Conservation (phyloP, 2,113 vertebrate genomes). For the Todiramphus chloris region DNA sequence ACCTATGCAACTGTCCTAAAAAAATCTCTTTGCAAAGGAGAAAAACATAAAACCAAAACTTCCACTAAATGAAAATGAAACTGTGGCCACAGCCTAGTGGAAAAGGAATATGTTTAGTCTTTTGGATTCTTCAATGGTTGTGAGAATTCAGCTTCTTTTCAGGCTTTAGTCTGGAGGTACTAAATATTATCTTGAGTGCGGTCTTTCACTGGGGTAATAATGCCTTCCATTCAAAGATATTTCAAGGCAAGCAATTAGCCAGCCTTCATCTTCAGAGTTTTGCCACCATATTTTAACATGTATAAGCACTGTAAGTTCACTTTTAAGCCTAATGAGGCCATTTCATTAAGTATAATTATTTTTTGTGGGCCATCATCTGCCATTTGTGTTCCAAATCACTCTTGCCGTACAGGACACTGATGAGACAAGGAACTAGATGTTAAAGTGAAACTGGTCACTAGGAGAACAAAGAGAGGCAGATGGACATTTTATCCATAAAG, state of each 20-base stretch:
- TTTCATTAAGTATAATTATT: background rate
- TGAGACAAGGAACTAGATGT: background rate
- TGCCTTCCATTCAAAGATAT: background rate
- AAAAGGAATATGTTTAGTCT: background rate
- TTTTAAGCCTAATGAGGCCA: background rate
- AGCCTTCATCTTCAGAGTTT: background rate
- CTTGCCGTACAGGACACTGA: background rate
- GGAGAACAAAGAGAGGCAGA: background rate
- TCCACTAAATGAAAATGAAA: background rate
- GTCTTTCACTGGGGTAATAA: background rate
- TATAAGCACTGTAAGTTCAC: background rate
- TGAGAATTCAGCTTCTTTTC: background rate
- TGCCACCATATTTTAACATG: background rate
- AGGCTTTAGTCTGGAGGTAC: background rate
- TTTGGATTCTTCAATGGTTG: background rate
- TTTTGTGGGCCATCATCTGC: fast-evolving
- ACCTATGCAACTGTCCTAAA: background rate
- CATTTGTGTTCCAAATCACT: background rate
- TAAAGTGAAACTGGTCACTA: background rate
- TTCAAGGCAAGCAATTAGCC: background rate
- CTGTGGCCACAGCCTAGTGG: background rate
- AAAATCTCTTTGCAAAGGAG: background rate
- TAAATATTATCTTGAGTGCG: too few relatives aligned
- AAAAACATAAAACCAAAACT: background rate
- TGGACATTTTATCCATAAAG: background rate